These are phyloP conservation scores for Aphis craccivora DNA, from an alignment of 1,140 invertebrate species.

Conservation along the genomic window DNA sequence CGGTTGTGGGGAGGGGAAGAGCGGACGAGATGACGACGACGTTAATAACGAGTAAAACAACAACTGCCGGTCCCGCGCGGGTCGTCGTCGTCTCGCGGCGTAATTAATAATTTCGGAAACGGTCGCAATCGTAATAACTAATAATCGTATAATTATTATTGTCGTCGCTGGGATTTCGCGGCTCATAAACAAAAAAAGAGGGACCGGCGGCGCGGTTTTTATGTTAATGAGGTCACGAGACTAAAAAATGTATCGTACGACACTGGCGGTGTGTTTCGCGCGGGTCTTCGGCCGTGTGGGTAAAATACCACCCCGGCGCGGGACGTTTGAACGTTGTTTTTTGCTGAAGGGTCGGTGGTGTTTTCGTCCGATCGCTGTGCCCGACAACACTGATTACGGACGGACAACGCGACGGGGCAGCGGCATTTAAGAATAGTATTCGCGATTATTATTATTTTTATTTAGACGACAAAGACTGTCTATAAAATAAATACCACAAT, in stretches of 20 bases:
- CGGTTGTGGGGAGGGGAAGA: not conserved
- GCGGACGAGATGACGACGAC: not conserved
- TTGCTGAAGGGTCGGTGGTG: too few relatives aligned
- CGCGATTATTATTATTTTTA: not conserved
- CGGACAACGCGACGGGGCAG: too few relatives aligned
- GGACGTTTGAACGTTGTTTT: not conserved
- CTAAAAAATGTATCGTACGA: not conserved
- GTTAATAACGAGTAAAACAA: constrained; percentile 23
- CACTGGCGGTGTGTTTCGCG: not conserved
- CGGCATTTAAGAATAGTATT: not conserved
- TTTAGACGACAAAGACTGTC: constrained; percentile 9
- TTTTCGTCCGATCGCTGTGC: not conserved
- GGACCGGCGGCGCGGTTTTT: not conserved
- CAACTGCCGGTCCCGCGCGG: not conserved
- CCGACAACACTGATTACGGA: not conserved
- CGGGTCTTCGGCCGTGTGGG: not conserved
- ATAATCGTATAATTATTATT: constrained; percentile 19
- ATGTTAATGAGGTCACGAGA: constrained; percentile 39
- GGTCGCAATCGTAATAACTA: constrained; percentile 18
- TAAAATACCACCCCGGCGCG: not conserved
- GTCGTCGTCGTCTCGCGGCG: constrained; percentile 16
- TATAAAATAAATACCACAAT: not conserved
- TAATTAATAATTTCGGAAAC: constrained; percentile 45
- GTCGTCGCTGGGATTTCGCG: constrained; percentile 17
- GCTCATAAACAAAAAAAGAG: not conserved